Percentiles rank a stretch among this genome's conserved stretches.
Conservation (phyloP, 2,888 invertebrate species). For the Eledona agricola region DNA sequence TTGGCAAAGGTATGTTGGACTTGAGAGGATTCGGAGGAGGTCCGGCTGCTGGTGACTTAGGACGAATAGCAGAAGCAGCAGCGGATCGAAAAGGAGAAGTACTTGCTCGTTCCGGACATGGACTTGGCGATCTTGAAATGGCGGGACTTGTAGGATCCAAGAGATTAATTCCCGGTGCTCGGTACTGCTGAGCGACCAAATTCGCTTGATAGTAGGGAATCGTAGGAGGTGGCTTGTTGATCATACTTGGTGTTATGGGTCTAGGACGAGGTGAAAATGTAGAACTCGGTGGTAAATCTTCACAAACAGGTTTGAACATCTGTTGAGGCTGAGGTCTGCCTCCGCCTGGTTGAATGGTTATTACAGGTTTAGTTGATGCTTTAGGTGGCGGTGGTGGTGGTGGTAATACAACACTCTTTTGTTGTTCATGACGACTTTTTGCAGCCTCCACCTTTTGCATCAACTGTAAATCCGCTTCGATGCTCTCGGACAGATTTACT, state of each 20-base stretch:
- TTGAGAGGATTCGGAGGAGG: conserved; percentile 74
- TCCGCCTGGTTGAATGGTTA: conserved; percentile 52
- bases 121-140: conserved; percentile 72
- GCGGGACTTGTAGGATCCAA: conserved; percentile 70
- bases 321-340: conserved; percentile 59
- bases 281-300: conserved; percentile 62
- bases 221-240: conserved; percentile 77
- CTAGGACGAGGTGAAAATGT: conserved; percentile 67
- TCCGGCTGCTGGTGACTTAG: conserved; percentile 76
- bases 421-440: conserved; percentile 43
- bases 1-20: conserved; percentile 51
- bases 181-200: conserved; percentile 73
- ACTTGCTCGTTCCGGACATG: conserved; percentile 62
- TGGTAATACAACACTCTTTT: conserved; percentile 29
- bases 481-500: conserved; percentile 64
- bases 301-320: conserved; percentile 71
- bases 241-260: conserved; percentile 75
- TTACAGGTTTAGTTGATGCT: conserved; percentile 50
- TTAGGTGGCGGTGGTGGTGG: conserved; percentile 22
- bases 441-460: conserved; percentile 50
- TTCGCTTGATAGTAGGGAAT: conserved; percentile 84
- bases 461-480: conserved; percentile 50
- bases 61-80: conserved; percentile 61
- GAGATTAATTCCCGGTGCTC: conserved; percentile 68
- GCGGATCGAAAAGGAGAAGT: conserved; percentile 55